Conservation (phyloP, 1,140 invertebrate genomes). For the Nasonia vitripennis region DNA sequence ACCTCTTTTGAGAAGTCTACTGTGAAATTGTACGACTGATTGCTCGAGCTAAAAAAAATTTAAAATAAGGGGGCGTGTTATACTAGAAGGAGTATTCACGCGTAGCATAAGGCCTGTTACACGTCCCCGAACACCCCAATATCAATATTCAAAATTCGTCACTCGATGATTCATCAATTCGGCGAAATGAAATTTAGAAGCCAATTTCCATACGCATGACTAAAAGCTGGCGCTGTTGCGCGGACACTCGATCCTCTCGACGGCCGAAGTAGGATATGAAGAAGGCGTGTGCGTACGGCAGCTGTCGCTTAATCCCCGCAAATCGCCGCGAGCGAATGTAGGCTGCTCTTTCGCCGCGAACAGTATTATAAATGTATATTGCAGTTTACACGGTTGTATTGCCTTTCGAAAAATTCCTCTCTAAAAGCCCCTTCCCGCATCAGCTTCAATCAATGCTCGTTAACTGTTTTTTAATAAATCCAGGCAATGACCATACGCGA, state of each 20-base stretch:
- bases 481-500: background rate
- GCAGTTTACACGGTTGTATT: no score
- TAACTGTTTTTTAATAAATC: background rate
- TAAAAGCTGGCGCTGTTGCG: background rate
- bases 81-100: no score
- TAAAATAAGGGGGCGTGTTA: no score
- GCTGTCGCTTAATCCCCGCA: slow-evolving; percentile 11
- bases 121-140: no score
- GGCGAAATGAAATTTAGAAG: background rate
- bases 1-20: no score
- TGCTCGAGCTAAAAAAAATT: no score
- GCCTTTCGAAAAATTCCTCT: no score
- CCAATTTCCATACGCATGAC: background rate
- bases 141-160: background rate
- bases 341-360: background rate
- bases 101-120: no score
- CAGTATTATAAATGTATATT: background rate
- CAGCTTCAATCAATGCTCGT: background rate
- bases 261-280: background rate
- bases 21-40: no score
- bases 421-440: no score
- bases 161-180: background rate
- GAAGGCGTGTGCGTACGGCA: background rate
- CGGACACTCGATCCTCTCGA: background rate
- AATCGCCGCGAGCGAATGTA: slow-evolving; percentile 1